Conservation (phyloP, 2,797 vertebrate species). For the Crenuchus spilurus region DNA sequence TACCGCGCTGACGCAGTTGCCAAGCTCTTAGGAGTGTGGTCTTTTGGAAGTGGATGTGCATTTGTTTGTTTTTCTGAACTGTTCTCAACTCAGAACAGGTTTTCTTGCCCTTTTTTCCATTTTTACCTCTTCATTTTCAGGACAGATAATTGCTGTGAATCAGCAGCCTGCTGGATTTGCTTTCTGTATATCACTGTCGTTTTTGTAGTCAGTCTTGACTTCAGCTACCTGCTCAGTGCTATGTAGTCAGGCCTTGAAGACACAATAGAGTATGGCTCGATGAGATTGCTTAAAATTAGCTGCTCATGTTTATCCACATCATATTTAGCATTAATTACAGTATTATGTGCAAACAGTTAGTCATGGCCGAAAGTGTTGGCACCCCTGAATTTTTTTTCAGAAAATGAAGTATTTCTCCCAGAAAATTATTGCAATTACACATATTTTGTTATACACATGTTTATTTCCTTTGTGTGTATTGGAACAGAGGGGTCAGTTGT, state of each 20-base stretch:
- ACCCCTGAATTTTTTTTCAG: too few species aligned
- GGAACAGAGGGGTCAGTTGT: too few species aligned
- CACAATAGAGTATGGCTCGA: background rate
- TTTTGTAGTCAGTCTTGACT: background rate
- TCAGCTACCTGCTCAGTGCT: background rate
- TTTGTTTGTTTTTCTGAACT: background rate
- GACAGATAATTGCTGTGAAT: constrained; percentile 1
- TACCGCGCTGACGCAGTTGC: background rate
- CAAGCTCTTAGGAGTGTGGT: background rate
- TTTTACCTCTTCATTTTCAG: background rate
- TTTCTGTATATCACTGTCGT: background rate
- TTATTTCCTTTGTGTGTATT: too few species aligned
- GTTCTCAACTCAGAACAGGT: background rate
- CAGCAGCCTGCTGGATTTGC: background rate
- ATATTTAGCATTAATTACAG: too few species aligned
- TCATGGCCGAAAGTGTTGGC: too few species aligned
- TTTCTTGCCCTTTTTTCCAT: constrained; percentile 9
- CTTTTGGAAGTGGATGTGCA: background rate
- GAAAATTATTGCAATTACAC: too few species aligned
- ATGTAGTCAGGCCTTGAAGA: background rate
- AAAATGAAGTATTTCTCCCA: too few species aligned
- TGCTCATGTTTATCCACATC: too few species aligned
- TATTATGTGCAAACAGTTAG: too few species aligned
- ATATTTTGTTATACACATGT: too few species aligned
- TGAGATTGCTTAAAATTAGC: background rate